These are phyloP conservation scores for Limenitis camilla DNA, from an alignment of 2,888 invertebrate genomes.

Conservation along the genomic window DNA sequence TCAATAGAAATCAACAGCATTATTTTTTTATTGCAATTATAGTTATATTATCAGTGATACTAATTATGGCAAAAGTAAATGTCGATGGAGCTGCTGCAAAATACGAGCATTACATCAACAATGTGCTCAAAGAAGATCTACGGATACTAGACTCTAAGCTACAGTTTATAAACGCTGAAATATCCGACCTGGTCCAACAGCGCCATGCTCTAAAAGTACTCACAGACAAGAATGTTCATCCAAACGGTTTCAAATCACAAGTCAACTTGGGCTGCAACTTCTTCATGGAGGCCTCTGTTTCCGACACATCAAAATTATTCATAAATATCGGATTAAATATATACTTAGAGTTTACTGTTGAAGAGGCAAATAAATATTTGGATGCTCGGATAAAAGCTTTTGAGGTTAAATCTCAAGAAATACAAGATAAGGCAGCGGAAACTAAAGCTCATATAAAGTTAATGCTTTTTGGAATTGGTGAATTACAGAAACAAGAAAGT, in stretches of 20 bases:
- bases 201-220: slow-evolving; percentile 81
- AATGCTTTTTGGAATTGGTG: slow-evolving; percentile 80
- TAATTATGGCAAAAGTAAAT: slow-evolving; percentile 38
- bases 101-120: slow-evolving; percentile 86
- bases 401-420: slow-evolving; percentile 75
- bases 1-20: no score
- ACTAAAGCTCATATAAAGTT: slow-evolving; percentile 87
- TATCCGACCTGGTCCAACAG: slow-evolving; percentile 83
- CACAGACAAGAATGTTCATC: slow-evolving; percentile 67
- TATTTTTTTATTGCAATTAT: neutral
- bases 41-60: neutral
- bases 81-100: slow-evolving; percentile 42
- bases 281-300: slow-evolving; percentile 84
- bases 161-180: slow-evolving; percentile 77
- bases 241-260: slow-evolving; percentile 61
- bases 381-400: slow-evolving; percentile 79
- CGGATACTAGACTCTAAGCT: slow-evolving; percentile 74
- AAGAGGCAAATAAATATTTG: slow-evolving; percentile 82
- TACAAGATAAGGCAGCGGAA: slow-evolving; percentile 79
- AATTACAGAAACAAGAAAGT: slow-evolving; percentile 55
- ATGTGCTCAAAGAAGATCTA: slow-evolving; percentile 83
- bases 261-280: slow-evolving; percentile 90
- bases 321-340: slow-evolving; percentile 85
- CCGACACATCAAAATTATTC: slow-evolving; percentile 78
- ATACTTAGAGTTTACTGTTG: slow-evolving; percentile 80